Evolutionary conservation across 2,113 vertebrate species (phyloP), one percentile per base, ranked within the genome.

Genomic region (Nothobranchius furzeri): DNA sequence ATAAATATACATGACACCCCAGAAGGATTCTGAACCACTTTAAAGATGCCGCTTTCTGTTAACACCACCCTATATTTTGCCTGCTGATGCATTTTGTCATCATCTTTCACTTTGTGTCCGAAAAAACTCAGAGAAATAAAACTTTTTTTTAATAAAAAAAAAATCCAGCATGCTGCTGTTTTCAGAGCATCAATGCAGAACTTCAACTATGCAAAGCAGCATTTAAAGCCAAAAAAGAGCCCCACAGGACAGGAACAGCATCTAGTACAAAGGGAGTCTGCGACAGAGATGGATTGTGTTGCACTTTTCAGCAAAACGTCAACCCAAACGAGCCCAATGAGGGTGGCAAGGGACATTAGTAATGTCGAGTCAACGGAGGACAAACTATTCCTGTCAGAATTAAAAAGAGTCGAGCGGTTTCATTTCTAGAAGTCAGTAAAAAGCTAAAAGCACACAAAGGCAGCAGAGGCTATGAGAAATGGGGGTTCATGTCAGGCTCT

Each of bases 121-220:
- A 69, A 75, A 35, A 53, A 37, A 54, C 35, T 54, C 54, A 25
- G 37, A 8, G 47, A 40, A 9, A 9, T 36, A 36, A 48, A 42
- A 43, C 12, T 63, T 15, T 60, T 43, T 62, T 74, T 73, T 36
- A 17, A 9, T 51, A 42, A 37, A 45, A 2, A 45, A 60, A 81
- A 76, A 78, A 72, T 36, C n/a, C 68, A 54, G 9, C 3, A 8
- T 65, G 60, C 13, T 60, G 73, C 63, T 79, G 66, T 81, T 86
- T 81, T 77, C 60, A 50, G 57, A 55, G 51, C 70, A 70, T 73
- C 40, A 64, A 75, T 59, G 62, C 55, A 59, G 78, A 87, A 82
- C 83, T 75, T 81, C 64, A 87, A 87, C 85, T 81, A 82, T 79
- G 78, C 75, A 87, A 88, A 86, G 87, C 56, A 85, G 79, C 75